Evolutionary conservation across 2,113 vertebrate species (phyloP), one percentile per base, ranked within the genome.

Genomic region (Perognathus longimembris): DNA sequence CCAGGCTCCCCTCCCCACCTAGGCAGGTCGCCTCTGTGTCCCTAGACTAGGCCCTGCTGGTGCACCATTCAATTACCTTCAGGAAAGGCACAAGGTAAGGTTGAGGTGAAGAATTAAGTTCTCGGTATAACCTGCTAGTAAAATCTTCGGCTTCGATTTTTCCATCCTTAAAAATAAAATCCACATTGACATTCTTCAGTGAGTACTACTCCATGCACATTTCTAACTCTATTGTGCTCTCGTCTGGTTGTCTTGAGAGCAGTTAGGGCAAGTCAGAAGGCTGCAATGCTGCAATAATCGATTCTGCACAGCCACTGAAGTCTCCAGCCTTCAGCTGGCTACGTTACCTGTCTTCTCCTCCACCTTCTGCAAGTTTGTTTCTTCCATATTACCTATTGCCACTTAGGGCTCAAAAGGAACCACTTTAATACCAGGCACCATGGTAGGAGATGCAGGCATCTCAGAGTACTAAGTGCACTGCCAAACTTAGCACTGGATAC

Each of bases 31-130:
- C 21, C 22, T 6, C 45, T 54, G 59, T 26, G 22, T 12, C 14
- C 30, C 34, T 17, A 14, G 28, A 26, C 42, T n/a, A 71, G n/a
- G 34, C 64, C 64, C 69, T 45, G 57, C 24, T 5, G 0, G 20
- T 32, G 24, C 0, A 14, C 4, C 24, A 0, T 21, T 0, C 14
- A 83, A 5, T 98, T 98, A 99, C 99, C 98, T 99, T 99, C 94
- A 99, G 98, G 98, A 99, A 99, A 99, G 99, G 99, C 99, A 99
- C 99, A 97, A 99, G 99, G 97, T 99, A 99, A 89, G 99, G 99
- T 98, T 99, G 99, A 98, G 99, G 99, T 97, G 99, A 99, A 95
- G 99, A 99, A 97, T 99, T 99, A 85, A 99, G 99, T 98, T 99
- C 99, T 97, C 99, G 99, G 97, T 99, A 99, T 90, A 99, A 97